Evolutionary conservation across 1,140 invertebrate genomes (phyloP), one percentile per base, ranked within the genome.

Genomic region (Formica selysi): DNA sequence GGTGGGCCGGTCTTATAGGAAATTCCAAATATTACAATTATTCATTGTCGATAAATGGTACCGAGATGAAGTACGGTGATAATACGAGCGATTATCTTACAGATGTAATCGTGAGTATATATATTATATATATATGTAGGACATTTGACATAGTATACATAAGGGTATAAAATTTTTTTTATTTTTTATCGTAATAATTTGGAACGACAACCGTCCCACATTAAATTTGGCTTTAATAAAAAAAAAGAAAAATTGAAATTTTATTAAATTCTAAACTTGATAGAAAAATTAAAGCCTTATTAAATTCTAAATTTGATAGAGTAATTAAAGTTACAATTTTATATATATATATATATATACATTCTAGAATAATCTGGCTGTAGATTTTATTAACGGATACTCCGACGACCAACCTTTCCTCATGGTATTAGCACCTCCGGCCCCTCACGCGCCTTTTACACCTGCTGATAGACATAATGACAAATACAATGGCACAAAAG

Each of bases 1-100:
- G 96, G 90, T 98, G 98, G 97, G 95, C 97, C 88, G 98, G 97
- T 0, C 95, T 98, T 22, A 96, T 97, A 71, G 98, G 98, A 22
- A 98, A 98, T 92, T 99, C 98, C 0, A 96, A 96, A 38, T 99
- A 99, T 94, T 99, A 98, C 92, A 97, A 98, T 94, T 99, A 98
- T 92, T 96, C 96, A 0, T 94, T 99, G n/a, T 98, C 98, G 2
- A 96, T 98, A 70, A 98, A 99, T 95, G 97, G 97, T 8, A 96
- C 96, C 0, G 94, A 95, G 44, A 95, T 95, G 64, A 95, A 96
- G 65, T 96, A 96, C 89, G 96, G 96, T 22, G 89, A 95, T n/a
- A 76, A 86, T 11, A 32, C 86, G 11, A 94, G 95, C 41, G 96
- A 97, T 85, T 99, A 99, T 93, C 95, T 99, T 7, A 98, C 98